phyloP scores from a whole-genome alignment of 2,113 vertebrate species.

The Recurvirostra avosetta region DNA sequence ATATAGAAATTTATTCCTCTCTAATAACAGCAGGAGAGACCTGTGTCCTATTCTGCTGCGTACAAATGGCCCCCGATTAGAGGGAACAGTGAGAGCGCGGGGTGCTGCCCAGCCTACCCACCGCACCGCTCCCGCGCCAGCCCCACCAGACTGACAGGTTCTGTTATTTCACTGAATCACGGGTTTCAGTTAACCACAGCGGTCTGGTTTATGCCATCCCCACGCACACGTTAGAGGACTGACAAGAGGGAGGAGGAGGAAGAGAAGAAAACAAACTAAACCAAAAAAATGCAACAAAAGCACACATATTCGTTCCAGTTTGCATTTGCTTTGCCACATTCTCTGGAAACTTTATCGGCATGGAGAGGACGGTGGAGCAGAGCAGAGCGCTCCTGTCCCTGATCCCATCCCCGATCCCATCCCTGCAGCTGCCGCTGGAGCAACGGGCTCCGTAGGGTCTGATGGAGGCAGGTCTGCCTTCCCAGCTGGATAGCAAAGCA shows the following conservation, averaged over 20 bases:
- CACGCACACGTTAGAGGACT: no score
- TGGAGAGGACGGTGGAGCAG: background rate
- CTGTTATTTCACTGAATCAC: background rate
- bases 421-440: background rate
- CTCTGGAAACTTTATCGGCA: background rate
- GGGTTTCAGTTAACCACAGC: accelerated
- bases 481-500: background rate
- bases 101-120: background rate
- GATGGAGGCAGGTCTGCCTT: background rate
- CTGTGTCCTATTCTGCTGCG: background rate
- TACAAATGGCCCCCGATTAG: accelerated
- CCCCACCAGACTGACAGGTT: background rate
- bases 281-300: accelerated
- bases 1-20: background rate
- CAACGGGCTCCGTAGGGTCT: background rate
- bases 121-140: accelerated
- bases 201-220: background rate
- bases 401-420: no score
- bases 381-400: background rate
- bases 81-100: background rate
- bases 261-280: background rate
- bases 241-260: no score
- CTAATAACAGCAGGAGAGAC: background rate
- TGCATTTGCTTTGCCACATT: background rate
- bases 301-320: background rate